Evolutionary conservation across 1,140 invertebrate genomes (phyloP).

Genomic region (Mamestra configurata): DNA sequence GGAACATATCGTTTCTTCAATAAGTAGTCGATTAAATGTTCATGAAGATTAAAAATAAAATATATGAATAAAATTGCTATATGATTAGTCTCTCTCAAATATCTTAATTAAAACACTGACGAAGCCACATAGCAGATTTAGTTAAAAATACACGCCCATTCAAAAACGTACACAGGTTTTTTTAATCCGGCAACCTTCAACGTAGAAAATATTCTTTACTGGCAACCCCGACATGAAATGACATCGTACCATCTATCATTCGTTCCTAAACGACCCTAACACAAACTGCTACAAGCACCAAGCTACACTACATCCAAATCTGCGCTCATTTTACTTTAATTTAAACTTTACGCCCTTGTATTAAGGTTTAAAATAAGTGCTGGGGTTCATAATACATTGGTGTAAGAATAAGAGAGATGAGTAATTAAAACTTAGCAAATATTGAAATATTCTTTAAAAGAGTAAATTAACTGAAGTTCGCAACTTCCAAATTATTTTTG

Average conservation of each 20-base stretch:
- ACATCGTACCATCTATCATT: not conserved
- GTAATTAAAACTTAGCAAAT: not conserved
- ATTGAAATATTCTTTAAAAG: too few species aligned
- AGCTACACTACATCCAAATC: conserved; percentile 44
- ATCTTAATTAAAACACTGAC: conserved; percentile 20
- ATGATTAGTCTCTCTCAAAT: conserved; percentile 24
- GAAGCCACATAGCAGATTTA: conserved; percentile 16
- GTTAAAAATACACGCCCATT: not conserved
- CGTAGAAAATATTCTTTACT: conserved; percentile 19
- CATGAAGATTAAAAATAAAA: not conserved
- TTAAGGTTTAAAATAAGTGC: conserved; percentile 15
- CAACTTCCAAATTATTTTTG: too few species aligned
- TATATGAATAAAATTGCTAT: not conserved
- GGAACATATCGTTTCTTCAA: too few species aligned
- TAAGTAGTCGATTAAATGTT: too few species aligned
- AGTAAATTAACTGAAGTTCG: too few species aligned
- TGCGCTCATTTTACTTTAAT: conserved; percentile 34
- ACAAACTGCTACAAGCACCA: conserved; percentile 48
- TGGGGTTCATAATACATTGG: not conserved
- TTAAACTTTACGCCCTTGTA: conserved; percentile 41
- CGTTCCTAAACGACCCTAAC: conserved; percentile 10
- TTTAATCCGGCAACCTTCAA: conserved; percentile 10
- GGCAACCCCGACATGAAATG: conserved; percentile 29
- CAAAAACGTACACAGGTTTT: not conserved
- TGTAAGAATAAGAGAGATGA: not conserved